Evolutionary conservation across 2,888 invertebrate species (phyloP).

Genomic region (Thymelicus lineola): DNA sequence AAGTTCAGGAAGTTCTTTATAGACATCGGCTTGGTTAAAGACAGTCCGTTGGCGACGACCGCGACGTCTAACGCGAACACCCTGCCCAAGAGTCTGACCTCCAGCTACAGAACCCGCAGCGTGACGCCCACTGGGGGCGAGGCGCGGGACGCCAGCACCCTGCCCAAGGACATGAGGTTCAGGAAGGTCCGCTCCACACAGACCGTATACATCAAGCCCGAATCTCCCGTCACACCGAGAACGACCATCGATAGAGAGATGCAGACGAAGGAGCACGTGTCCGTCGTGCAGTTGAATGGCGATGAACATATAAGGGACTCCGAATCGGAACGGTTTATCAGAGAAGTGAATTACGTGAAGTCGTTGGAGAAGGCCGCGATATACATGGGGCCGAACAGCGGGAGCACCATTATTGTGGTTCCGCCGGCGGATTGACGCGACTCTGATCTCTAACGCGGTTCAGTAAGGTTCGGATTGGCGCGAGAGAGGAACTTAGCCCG

Average conservation of each 20-base stretch:
- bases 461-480: conserved; percentile 8
- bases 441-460: neutral
- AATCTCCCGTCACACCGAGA: conserved; percentile 56
- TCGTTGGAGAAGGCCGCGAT: conserved; percentile 71
- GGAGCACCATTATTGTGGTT: conserved; percentile 76
- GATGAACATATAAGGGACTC: conserved; percentile 64
- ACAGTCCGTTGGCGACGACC: conserved; percentile 50
- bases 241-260: conserved; percentile 52
- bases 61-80: conserved; percentile 58
- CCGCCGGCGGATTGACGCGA: conserved; percentile 75
- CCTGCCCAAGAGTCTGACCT: conserved; percentile 69
- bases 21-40: conserved; percentile 73
- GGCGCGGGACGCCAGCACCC: conserved; percentile 66
- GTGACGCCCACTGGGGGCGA: conserved; percentile 63
- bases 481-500: conserved; percentile 5
- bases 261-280: conserved; percentile 66
- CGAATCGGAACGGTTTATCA: conserved; percentile 59
- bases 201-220: conserved; percentile 74
- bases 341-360: conserved; percentile 68
- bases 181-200: conserved; percentile 74
- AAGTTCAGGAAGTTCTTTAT: conserved; percentile 79
- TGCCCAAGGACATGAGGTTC: conserved; percentile 80
- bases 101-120: conserved; percentile 69
- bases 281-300: conserved; percentile 73
- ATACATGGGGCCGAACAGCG: conserved; percentile 69